These are phyloP conservation scores for Venusia cambrica DNA, from an alignment of 2,888 invertebrate species.

Conservation along the genomic window DNA sequence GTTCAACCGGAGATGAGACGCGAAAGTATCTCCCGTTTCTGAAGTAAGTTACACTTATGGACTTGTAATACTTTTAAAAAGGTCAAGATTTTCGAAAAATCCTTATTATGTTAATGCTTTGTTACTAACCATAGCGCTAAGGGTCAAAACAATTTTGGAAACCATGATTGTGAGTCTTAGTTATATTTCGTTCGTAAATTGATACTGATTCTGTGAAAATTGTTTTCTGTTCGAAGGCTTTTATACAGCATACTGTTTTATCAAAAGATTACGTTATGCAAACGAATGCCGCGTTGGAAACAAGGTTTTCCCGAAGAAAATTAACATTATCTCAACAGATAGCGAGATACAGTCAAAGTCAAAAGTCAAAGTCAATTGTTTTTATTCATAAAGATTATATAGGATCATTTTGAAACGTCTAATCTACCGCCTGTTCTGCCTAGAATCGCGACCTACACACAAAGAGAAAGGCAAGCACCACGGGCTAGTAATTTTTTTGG, in stretches of 20 bases:
- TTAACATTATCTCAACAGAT: conserved; percentile 49
- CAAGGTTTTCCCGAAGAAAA: conserved; percentile 64
- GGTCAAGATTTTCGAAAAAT: no score
- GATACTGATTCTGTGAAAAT: conserved; percentile 37
- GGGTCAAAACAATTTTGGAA: conserved; percentile 52
- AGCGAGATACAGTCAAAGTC: conserved; percentile 42
- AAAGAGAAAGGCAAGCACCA: no score
- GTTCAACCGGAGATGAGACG: no score
- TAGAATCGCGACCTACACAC: no score
- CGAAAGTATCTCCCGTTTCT: no score
- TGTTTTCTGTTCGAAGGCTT: conserved; percentile 36
- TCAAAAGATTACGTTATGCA: conserved; percentile 44
- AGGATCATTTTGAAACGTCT: no score
- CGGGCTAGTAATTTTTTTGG: no score
- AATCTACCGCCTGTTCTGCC: no score
- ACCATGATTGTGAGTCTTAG: conserved; percentile 48
- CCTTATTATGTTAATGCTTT: no score
- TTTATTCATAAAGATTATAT: no score
- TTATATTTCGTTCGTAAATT: conserved; percentile 40
- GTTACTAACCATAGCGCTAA: conserved; percentile 62
- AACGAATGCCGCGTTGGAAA: conserved; percentile 32
- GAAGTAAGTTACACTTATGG: no score
- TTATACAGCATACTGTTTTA: conserved; percentile 58
- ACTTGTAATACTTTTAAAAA: conserved; percentile 3
- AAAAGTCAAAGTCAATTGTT: conserved; percentile 18